Base-by-base conservation (phyloP, 2,797 vertebrate genomes). In the Sphenodon punctatus region DNA sequence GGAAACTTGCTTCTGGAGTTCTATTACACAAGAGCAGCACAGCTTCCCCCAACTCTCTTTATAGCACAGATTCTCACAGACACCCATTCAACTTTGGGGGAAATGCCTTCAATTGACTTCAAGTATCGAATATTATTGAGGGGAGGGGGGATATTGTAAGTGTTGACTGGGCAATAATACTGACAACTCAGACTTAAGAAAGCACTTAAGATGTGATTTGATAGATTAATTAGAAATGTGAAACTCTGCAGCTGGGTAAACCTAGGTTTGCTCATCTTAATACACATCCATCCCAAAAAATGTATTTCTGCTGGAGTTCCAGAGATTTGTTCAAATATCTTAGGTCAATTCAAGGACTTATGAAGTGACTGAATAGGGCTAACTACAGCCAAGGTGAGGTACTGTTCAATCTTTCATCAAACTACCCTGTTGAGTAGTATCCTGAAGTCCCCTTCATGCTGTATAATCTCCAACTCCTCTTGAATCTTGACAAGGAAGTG, bases 1-100 rank as follows among this genome's bases (percentile, higher is more conserved):
- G 93, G 94, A 94, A 92, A 92, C 89, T 88, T 13, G 45, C 30
- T 67, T 78, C 46, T 43, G 48, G 63, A 68, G 71, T 55, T 68
- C 69, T 73, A 30, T 81, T 82, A 73, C 78, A 72, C 49, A 72
- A 79, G 73, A 67, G 41, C 39, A 66, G 51, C 60, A 16, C 32
- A 49, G 56, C 56, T 48, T 58, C 64, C 65, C 73, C 61, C 49
- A 30, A 56, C 80, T 59, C 67, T 68, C 80, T 73, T 80, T 86
- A 84, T 81, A 88, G 86, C 73, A 32, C 61, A 67, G 51, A 34
- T 10, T 27, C 41, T 22, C 16, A 27, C 63, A 32, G 38, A 16
- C 32, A n/a, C 17, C 7, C 17, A n/a, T n/a, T n/a, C n/a, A 34
- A 34, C 6, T 13, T 15, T 43, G 51, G 60, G 22, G 25, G 3